Evolutionary conservation across 2,797 vertebrate species (phyloP), one percentile per base, ranked within the genome.

Genomic region (Anabacerthia variegaticeps): DNA sequence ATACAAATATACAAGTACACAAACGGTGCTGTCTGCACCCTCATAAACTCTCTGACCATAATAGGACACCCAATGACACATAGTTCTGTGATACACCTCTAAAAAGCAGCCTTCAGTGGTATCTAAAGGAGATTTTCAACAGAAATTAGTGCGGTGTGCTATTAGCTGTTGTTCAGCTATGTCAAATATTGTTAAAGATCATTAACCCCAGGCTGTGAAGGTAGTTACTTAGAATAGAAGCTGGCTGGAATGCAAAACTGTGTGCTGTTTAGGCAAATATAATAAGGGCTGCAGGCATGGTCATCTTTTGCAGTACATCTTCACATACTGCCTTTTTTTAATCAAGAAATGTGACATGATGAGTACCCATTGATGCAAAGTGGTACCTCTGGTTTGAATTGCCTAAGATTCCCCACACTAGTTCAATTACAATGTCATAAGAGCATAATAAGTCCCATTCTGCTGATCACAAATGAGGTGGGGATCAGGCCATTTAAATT

Each of bases 1-100:
- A 18, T 97, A 54, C 46, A 97, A 95, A 95, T 85, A 94, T 97
- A 55, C 48, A 97, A 95, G 95, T 85, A 94, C 54, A 95, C 9
- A 34, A 75, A 67, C 14, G 39, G 23, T 37, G 16, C 41, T 62
- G 14, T 66, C 46, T 78, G 32, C 52, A 85, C 63, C 59, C 19
- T 20, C 51, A 61, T 72, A 78, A 71, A 69, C 68, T 91, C 81
- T 94, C 83, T 95, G 86, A 39, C 94, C 62, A 66, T 72, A 95
- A 96, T 95, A 12, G 6, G 95, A 74, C 61, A 94, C 87, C 67
- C 2, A 4, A 59, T 89, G 79, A 90, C n/a, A 30, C 54, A 86
- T 74, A 82, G 65, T 51, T 77, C 84, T 89, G 61, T 92, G 85
- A 90, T 88, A 95, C 95, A 96, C 91, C 74, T 89, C 67, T 97